Conservation (phyloP, 2,113 vertebrate genomes). For the Otus sunia region DNA sequence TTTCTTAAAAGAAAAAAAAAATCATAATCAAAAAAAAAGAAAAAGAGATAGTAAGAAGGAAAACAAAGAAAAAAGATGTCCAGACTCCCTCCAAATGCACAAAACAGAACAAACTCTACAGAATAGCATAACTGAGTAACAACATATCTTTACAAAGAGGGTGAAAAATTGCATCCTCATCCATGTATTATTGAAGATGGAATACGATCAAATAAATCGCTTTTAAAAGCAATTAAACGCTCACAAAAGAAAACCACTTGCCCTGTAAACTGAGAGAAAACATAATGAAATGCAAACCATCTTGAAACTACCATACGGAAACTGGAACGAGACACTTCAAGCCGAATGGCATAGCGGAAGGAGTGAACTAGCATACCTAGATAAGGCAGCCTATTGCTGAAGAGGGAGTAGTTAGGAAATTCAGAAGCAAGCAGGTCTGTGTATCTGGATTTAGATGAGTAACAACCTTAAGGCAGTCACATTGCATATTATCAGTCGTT, state of each 20-base stretch:
- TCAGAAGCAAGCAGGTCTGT: background rate
- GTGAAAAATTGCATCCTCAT: conserved; percentile 36
- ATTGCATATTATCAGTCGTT: background rate
- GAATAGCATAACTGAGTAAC: background rate
- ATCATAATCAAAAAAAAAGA: background rate
- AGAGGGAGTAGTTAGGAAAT: background rate
- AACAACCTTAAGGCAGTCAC: background rate
- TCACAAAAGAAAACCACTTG: conserved; percentile 16
- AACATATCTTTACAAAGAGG: conserved; percentile 20
- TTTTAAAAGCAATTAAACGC: conserved; percentile 34
- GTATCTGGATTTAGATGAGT: background rate
- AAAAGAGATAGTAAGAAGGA: background rate
- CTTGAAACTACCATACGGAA: background rate
- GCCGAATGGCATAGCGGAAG: background rate
- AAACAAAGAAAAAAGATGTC: background rate
- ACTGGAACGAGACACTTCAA: background rate
- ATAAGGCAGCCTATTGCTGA: background rate
- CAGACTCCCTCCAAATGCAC: background rate
- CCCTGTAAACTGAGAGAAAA: background rate
- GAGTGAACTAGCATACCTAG: background rate
- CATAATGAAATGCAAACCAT: background rate
- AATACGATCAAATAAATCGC: background rate
- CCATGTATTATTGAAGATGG: conserved; percentile 1
- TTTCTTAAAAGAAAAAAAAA: background rate
- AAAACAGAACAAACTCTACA: background rate